A percentile compares a stretch with the other conserved stretches of the same genome.
These are phyloP conservation scores for Nycticryphes semicollaris DNA, from an alignment of 2,113 vertebrate species.

Conservation along the genomic window DNA sequence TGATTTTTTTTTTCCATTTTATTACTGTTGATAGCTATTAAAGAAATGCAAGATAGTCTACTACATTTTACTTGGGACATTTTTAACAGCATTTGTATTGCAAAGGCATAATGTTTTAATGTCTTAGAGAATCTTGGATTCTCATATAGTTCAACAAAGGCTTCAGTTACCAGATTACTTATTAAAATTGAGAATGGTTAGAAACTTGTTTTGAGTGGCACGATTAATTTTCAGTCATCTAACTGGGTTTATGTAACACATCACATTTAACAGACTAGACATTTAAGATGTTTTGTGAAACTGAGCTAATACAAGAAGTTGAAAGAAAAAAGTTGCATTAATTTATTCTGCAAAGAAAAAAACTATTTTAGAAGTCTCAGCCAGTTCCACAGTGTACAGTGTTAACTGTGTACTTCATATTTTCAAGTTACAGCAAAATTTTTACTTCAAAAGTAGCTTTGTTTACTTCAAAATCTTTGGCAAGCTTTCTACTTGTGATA, in stretches of 20 bases:
- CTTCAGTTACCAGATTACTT: background rate
- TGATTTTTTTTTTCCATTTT: conserved; percentile 37
- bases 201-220: background rate
- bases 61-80: conserved; percentile 1
- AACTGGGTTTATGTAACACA: background rate
- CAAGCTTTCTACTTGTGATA: background rate
- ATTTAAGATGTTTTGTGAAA: conserved; percentile 37
- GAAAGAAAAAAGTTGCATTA: background rate
- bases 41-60: background rate
- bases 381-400: background rate
- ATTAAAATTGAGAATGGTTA: conserved; percentile 37
- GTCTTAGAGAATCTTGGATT: conserved; percentile 11
- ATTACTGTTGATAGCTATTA: background rate
- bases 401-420: background rate
- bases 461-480: conserved; percentile 22
- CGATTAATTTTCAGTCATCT: background rate
- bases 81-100: conserved; percentile 4
- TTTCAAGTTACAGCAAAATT: background rate
- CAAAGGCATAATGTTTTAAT: conserved; percentile 13
- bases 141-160: background rate
- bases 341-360: background rate
- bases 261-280: background rate
- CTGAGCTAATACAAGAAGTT: background rate
- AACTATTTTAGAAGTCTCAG: conserved; percentile 8
- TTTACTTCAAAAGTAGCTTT: conserved; percentile 36